phyloP scores from a whole-genome alignment of 1,140 invertebrate species.

The Ceratosolen solmsi region DNA sequence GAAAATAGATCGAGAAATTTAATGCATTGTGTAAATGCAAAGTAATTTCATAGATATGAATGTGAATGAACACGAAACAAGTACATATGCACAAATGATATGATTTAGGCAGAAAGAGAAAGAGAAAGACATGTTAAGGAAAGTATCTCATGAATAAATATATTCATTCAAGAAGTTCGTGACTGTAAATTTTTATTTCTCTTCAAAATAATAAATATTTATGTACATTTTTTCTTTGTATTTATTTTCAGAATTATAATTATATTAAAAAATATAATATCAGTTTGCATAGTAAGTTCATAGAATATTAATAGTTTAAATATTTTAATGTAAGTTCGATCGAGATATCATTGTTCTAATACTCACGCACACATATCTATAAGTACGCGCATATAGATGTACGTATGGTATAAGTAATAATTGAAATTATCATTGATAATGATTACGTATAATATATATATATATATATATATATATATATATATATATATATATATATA shows the following conservation, averaged over 20 bases:
- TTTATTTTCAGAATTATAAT: background rate
- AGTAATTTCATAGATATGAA: background rate
- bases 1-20: background rate
- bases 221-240: background rate
- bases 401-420: too few species aligned
- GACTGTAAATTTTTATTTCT: background rate
- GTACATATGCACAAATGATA: background rate
- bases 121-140: background rate
- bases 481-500: too few species aligned
- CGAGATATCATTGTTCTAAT: too few species aligned
- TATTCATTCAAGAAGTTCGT: background rate
- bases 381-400: too few species aligned
- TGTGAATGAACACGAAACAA: background rate
- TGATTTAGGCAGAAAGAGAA: background rate
- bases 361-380: too few species aligned
- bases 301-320: too few species aligned
- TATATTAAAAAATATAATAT: background rate
- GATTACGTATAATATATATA: too few species aligned
- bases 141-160: background rate
- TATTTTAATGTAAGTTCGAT: too few species aligned
- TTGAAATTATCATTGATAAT: too few species aligned
- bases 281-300: background rate
- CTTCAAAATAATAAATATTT: background rate
- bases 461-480: too few species aligned
- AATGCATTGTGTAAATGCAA: background rate